A percentile compares a stretch with the other conserved stretches of the same genome.
phyloP scores from a whole-genome alignment of 2,113 vertebrate genomes.

The Parus major region DNA sequence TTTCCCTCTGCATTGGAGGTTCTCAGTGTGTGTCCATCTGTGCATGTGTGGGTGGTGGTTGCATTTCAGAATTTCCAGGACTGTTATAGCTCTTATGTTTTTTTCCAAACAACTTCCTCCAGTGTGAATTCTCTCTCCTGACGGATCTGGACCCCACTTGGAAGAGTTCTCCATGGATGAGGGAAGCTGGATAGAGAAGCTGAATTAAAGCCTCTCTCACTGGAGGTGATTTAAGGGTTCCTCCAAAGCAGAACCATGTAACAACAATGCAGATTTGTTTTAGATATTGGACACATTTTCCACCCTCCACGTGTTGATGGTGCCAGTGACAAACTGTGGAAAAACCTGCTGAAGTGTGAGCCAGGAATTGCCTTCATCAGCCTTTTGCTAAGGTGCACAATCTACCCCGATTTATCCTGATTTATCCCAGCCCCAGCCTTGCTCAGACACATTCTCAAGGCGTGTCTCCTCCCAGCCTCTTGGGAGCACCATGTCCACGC shows the following conservation, averaged over 20 bases:
- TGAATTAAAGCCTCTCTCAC: neutral
- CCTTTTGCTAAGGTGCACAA: neutral
- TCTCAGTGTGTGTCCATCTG: neutral
- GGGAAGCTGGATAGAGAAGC: neutral
- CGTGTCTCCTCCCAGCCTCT: neutral
- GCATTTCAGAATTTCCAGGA: slow-evolving; percentile 2
- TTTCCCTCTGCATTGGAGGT: neutral
- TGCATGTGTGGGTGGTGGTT: neutral
- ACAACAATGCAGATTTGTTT: neutral
- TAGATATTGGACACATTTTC: neutral
- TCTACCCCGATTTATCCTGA: neutral
- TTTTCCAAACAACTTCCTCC: neutral
- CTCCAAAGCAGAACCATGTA: neutral
- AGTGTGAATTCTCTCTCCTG: neutral
- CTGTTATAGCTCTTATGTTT: neutral
- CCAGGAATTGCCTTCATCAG: neutral
- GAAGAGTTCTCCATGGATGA: neutral
- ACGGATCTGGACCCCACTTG: neutral
- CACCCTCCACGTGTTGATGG: neutral
- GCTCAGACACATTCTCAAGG: neutral
- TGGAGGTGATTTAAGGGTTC: neutral
- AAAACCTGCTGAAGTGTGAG: neutral
- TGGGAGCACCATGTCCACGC: slow-evolving; percentile 53
- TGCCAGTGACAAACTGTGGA: neutral
- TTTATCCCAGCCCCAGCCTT: neutral